phyloP scores from a whole-genome alignment of 2,888 invertebrate genomes.

The Dendrolimus houi region DNA sequence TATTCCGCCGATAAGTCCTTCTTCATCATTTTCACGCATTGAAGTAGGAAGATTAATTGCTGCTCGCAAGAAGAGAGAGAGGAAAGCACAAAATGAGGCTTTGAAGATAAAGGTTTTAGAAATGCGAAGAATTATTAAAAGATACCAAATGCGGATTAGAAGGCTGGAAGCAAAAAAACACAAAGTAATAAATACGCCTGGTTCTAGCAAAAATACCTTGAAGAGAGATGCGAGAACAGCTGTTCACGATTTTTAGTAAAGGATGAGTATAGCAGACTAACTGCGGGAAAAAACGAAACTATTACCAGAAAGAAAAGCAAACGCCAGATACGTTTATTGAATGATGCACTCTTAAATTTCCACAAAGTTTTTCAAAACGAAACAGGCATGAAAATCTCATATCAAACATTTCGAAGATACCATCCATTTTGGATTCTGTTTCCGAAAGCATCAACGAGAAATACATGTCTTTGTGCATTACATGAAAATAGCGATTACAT shows the following conservation, averaged over 20 bases:
- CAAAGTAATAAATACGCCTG: too few relatives aligned
- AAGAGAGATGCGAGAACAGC: too few relatives aligned
- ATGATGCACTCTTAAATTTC: constrained; percentile 8
- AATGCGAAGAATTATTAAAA: too few relatives aligned
- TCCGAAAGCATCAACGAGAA: constrained; percentile 8
- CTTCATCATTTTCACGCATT: too few relatives aligned
- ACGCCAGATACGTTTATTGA: constrained; percentile 9
- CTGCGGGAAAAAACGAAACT: constrained; percentile 13
- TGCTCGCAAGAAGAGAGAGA: too few relatives aligned
- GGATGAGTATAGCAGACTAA: constrained; percentile 9
- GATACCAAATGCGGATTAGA: too few relatives aligned
- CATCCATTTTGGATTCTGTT: constrained; percentile 12
- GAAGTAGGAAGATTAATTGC: too few relatives aligned
- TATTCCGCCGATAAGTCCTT: too few relatives aligned
- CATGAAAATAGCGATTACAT: constrained; percentile 7
- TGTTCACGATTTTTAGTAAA: constrained; percentile 5
- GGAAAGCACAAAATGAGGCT: too few relatives aligned
- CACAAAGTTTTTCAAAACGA: constrained; percentile 7
- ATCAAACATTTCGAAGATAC: constrained; percentile 10
- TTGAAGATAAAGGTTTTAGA: too few relatives aligned
- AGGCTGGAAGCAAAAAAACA: too few relatives aligned
- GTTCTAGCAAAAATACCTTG: too few relatives aligned
- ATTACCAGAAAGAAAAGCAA: constrained; percentile 9
- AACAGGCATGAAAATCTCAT: constrained; percentile 7
- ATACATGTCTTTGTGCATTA: constrained; percentile 9